Evolutionary conservation across 2,797 vertebrate genomes (phyloP).

Genomic region (Protosalanx chinensis): DNA sequence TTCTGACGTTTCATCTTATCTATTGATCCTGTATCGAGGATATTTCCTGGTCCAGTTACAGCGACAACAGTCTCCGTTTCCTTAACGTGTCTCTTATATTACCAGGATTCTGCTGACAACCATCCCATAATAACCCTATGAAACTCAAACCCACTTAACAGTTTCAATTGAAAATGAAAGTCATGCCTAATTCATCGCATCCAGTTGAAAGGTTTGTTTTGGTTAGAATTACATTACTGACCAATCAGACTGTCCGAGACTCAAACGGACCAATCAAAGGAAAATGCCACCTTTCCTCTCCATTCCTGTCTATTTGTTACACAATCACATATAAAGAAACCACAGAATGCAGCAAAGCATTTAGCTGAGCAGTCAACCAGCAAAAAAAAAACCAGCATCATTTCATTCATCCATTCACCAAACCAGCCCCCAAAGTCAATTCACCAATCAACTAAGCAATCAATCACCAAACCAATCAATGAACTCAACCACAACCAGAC

Average conservation of each 20-base stretch:
- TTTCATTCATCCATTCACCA: not conserved
- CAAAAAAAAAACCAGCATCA: not conserved
- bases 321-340: not conserved
- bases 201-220: too few species aligned
- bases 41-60: not conserved
- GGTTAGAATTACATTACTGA: too few species aligned
- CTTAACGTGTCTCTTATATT: too few species aligned
- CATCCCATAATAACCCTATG: too few species aligned
- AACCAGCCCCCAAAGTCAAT: not conserved
- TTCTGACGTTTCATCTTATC: not conserved
- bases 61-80: too few species aligned
- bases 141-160: too few species aligned
- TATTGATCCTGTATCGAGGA: not conserved
- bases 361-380: not conserved
- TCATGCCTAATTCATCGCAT: too few species aligned
- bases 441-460: not conserved
- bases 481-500: not conserved
- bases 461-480: not conserved
- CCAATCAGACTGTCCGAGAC: too few species aligned
- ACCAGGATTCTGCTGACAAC: too few species aligned
- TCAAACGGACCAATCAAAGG: too few species aligned
- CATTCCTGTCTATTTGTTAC: not conserved
- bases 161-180: too few species aligned
- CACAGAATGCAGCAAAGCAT: not conserved
- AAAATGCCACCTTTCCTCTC: not conserved